Conservation (phyloP, 2,113 vertebrate species). For the Archilochus colubris region DNA sequence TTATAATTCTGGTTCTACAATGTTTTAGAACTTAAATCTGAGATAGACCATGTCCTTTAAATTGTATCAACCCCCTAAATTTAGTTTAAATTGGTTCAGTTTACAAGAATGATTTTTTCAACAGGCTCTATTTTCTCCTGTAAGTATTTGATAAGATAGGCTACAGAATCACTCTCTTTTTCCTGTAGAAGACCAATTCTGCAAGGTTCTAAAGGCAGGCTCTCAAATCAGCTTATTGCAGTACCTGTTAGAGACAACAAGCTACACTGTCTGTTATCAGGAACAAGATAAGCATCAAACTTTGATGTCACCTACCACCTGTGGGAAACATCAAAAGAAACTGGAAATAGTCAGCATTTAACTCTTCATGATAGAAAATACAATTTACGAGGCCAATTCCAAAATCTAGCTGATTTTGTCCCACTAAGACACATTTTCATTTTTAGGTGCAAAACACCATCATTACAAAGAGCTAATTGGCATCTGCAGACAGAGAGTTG, state of each 20-base stretch:
- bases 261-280: neutral
- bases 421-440: neutral
- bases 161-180: neutral
- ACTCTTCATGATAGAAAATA: neutral
- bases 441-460: neutral
- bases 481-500: neutral
- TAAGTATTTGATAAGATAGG: neutral
- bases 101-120: neutral
- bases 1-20: neutral
- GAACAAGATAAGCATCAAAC: neutral
- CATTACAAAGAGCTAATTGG: neutral
- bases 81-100: neutral
- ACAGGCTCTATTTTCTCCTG: neutral
- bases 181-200: neutral
- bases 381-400: neutral
- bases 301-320: neutral
- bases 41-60: neutral
- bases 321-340: neutral
- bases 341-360: neutral
- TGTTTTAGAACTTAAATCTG: neutral
- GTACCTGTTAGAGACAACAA: neutral
- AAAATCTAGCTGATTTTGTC: neutral
- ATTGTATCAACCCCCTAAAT: neutral
- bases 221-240: neutral
- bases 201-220: neutral